Conservation (phyloP, 2,797 vertebrate species). For the Lacerta agilis region DNA sequence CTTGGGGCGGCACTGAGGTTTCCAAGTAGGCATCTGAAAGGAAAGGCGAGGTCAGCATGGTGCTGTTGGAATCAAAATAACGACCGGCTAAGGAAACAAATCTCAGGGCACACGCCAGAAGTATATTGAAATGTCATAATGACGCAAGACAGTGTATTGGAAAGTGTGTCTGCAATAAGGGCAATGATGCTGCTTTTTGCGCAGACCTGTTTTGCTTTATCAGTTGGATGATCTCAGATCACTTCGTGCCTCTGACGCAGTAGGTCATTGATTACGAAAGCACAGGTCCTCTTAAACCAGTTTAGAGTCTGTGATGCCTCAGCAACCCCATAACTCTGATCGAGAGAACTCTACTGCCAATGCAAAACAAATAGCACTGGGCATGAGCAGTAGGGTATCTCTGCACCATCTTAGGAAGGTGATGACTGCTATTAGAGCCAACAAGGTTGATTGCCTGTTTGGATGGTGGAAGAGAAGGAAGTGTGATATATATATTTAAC, state of each 20-base stretch:
- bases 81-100: not conserved
- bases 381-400: not conserved
- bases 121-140: slow-evolving; percentile 21
- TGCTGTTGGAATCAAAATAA: slow-evolving; percentile 13
- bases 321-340: not conserved
- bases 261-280: not conserved
- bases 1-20: not conserved
- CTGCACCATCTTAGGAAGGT: not conserved
- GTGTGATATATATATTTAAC: no score
- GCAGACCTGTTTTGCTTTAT: not conserved
- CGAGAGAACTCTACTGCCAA: not conserved
- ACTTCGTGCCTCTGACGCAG: not conserved
- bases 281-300: not conserved
- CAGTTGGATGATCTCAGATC: not conserved
- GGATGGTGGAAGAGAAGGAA: no score
- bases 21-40: not conserved
- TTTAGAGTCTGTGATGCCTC: not conserved
- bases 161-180: slow-evolving; percentile 45
- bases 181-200: slow-evolving; percentile 9
- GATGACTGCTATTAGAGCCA: not conserved
- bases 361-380: not conserved
- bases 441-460: not conserved
- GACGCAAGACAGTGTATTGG: not conserved
- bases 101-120: not conserved
- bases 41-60: not conserved